A percentile compares a stretch with the other conserved stretches of the same genome.
These are phyloP conservation scores for Chelon auratus DNA, from an alignment of 2,797 vertebrate genomes.

Conservation along the genomic window DNA sequence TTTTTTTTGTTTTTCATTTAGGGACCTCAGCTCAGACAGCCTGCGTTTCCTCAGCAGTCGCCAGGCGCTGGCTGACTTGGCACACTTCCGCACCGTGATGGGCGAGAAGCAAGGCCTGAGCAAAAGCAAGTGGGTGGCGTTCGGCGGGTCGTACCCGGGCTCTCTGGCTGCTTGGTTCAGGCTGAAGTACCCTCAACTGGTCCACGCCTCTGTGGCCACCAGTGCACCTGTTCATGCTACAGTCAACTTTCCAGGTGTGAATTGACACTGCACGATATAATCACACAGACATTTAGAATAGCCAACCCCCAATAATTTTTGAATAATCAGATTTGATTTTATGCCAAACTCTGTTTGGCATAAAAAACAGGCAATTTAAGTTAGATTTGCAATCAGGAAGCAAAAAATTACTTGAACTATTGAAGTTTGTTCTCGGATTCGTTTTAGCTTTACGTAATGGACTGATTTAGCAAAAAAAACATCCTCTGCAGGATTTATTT, in stretches of 20 bases:
- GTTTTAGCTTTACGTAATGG: not conserved
- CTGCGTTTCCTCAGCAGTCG: constrained; percentile 79
- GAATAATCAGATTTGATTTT: not conserved
- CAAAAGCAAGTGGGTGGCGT: constrained; percentile 74
- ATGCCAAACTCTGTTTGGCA: not conserved
- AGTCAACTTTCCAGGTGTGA: constrained; percentile 82
- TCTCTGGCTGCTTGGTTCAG: constrained; percentile 83
- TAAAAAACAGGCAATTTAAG: not conserved
- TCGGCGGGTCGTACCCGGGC: constrained; percentile 82
- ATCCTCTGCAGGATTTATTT: not conserved
- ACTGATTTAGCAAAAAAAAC: not conserved
- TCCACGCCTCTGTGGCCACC: constrained; percentile 78
- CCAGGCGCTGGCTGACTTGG: constrained; percentile 80
- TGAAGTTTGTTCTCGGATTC: not conserved
- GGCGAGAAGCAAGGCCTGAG: constrained; percentile 58
- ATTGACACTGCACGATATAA: not conserved
- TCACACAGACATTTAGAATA: not conserved
- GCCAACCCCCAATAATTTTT: not conserved
- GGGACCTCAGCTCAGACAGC: constrained; percentile 77
- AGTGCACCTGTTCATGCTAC: constrained; percentile 77
- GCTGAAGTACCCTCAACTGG: constrained; percentile 82
- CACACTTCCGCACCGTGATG: constrained; percentile 76
- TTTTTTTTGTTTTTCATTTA: constrained; percentile 26
- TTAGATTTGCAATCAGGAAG: not conserved
- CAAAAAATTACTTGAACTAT: not conserved